phyloP scores from a whole-genome alignment of 2,113 vertebrate species.

The Gambusia affinis region DNA sequence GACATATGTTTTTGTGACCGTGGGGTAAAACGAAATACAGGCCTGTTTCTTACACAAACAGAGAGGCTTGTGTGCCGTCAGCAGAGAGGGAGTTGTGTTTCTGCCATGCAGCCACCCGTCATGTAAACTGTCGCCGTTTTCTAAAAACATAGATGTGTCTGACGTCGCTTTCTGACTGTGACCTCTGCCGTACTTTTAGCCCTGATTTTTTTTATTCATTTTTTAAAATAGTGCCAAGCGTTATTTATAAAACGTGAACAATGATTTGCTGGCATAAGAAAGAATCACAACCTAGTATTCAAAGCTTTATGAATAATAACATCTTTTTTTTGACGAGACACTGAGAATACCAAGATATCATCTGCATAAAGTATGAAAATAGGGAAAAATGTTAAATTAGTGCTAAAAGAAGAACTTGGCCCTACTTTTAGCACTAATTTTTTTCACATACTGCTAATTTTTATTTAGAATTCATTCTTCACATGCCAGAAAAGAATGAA shows the following conservation, averaged over 20 bases:
- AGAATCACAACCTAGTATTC: not conserved
- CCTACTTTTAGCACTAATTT: slow-evolving; percentile 1
- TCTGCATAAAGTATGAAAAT: not conserved
- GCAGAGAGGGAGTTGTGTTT: slow-evolving; percentile 28
- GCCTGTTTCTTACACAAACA: slow-evolving; percentile 48
- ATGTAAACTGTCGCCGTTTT: slow-evolving; percentile 26
- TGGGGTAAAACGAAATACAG: slow-evolving; percentile 51
- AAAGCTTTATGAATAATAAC: not conserved
- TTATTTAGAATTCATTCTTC: not conserved
- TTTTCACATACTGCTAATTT: not conserved
- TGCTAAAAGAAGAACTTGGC: slow-evolving; percentile 1
- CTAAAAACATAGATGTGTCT: not conserved
- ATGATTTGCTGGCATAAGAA: not conserved
- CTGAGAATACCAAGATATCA: not conserved
- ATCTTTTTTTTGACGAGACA: not conserved
- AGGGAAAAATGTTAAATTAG: not conserved
- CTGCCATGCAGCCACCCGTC: slow-evolving; percentile 58
- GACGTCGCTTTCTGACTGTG: slow-evolving; percentile 12
- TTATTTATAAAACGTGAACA: not conserved
- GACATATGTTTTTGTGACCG: slow-evolving; percentile 44
- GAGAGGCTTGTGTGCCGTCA: slow-evolving; percentile 34
- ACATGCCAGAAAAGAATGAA: too few species aligned
- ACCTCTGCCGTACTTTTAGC: slow-evolving; percentile 35
- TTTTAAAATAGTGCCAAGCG: not conserved
- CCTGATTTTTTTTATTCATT: not conserved